Percentiles rank a stretch among this genome's conserved stretches.
These are phyloP conservation scores for Lamellibrachia luymesi DNA, from an alignment of 1,140 invertebrate genomes.

Conservation along the genomic window DNA sequence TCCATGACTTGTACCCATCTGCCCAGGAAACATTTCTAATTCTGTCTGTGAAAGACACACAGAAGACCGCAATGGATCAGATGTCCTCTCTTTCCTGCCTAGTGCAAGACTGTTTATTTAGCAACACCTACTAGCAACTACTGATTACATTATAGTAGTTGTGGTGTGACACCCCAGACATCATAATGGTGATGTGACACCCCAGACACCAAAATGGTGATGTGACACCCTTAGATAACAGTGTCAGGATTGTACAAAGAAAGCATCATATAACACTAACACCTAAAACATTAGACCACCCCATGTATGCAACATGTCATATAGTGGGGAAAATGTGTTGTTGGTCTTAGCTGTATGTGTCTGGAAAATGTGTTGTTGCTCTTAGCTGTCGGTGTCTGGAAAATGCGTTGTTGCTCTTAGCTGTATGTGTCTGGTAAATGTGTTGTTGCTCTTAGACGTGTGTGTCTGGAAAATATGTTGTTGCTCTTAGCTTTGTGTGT, in stretches of 20 bases:
- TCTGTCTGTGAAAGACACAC: neutral
- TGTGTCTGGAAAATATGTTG: too few relatives aligned
- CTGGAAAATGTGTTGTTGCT: too few relatives aligned
- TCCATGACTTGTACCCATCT: neutral
- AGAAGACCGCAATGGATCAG: neutral
- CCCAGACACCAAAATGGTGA: neutral
- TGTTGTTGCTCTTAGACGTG: too few relatives aligned
- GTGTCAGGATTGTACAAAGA: neutral
- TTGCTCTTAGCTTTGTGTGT: too few relatives aligned
- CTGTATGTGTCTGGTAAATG: too few relatives aligned
- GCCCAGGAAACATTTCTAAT: neutral
- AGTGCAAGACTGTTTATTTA: neutral
- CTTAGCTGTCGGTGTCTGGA: too few relatives aligned
- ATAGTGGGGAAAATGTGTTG: neutral
- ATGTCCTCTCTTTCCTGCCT: neutral
- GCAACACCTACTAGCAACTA: neutral
- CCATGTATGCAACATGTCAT: neutral
- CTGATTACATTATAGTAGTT: neutral
- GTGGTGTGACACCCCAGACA: neutral
- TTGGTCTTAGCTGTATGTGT: too few relatives aligned
- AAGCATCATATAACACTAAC: neutral
- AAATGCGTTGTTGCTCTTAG: too few relatives aligned
- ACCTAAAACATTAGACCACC: too few relatives aligned
- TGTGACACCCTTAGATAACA: neutral
- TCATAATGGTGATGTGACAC: neutral